These are phyloP conservation scores for Hyla sarda DNA, from an alignment of 2,113 vertebrate genomes.

Conservation along the genomic window DNA sequence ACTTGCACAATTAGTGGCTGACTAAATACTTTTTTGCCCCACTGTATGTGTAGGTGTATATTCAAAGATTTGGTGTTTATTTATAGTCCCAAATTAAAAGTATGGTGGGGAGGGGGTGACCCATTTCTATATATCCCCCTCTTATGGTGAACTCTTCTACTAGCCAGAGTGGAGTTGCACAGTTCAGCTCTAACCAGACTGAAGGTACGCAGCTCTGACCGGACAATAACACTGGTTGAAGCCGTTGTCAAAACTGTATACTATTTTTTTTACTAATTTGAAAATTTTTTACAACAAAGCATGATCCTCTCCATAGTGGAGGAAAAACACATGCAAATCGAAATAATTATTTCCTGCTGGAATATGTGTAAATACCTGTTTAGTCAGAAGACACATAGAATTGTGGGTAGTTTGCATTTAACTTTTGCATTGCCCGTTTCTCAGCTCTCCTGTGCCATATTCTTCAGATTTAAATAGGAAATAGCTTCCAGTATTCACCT, in stretches of 20 bases:
- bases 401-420: background rate
- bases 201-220: too few species aligned
- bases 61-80: too few species aligned
- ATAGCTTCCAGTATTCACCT: background rate
- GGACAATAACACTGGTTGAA: too few species aligned
- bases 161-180: too few species aligned
- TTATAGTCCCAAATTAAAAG: too few species aligned
- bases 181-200: too few species aligned
- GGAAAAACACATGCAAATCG: slow-evolving; percentile 23
- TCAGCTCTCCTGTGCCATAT: background rate
- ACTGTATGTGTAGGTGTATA: too few species aligned
- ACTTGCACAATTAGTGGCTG: too few species aligned
- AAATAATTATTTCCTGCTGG: background rate
- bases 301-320: background rate
- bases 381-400: background rate
- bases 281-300: background rate
- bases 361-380: background rate
- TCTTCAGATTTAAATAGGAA: background rate
- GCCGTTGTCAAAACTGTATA: background rate
- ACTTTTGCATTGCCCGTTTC: slow-evolving; percentile 11
- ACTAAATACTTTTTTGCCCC: too few species aligned
- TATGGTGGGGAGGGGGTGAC: too few species aligned
- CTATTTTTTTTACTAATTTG: background rate
- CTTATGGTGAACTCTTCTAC: too few species aligned
- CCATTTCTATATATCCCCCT: too few species aligned